These are phyloP conservation scores for Seira ritae DNA, from an alignment of 2,888 invertebrate species.

Conservation along the genomic window DNA sequence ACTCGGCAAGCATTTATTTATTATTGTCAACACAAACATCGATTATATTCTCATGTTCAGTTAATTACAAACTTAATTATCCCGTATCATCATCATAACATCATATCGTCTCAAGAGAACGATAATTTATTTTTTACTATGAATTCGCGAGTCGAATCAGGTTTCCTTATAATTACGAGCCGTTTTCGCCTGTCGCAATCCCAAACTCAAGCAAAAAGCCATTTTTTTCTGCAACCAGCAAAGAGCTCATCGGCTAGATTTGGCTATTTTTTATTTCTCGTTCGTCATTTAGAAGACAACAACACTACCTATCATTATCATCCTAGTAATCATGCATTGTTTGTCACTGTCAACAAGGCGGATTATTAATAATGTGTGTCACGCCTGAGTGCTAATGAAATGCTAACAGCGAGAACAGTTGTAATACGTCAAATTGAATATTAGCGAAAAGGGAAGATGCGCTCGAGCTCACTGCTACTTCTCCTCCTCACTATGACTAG, in stretches of 20 bases:
- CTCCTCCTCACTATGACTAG: conserved; percentile 12
- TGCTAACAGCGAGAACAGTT: conserved; percentile 38
- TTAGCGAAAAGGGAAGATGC: too few species aligned
- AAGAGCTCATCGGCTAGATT: not conserved
- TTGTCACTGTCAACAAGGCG: conserved; percentile 58
- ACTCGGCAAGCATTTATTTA: conserved; percentile 45
- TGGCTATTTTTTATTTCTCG: not conserved
- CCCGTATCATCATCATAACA: conserved; percentile 44
- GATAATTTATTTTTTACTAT: too few species aligned
- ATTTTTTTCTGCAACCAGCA: not conserved
- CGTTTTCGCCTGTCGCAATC: too few species aligned
- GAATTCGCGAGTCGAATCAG: too few species aligned
- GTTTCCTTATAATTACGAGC: too few species aligned
- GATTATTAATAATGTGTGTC: conserved; percentile 60
- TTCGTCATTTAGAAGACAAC: too few species aligned
- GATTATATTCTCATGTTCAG: conserved; percentile 51
- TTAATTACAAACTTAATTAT: conserved; percentile 54
- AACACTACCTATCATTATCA: too few species aligned
- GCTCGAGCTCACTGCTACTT: too few species aligned
- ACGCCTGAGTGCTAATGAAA: conserved; percentile 53
- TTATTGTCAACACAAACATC: conserved; percentile 56
- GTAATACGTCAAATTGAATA: conserved; percentile 3
- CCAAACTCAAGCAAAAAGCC: conserved; percentile 36
- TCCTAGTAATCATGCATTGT: conserved; percentile 31
- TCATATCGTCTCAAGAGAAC: conserved; percentile 2